Evolutionary conservation across 2,888 invertebrate genomes (phyloP), one percentile per base, ranked within the genome.

Genomic region (Ischnura elegans): DNA sequence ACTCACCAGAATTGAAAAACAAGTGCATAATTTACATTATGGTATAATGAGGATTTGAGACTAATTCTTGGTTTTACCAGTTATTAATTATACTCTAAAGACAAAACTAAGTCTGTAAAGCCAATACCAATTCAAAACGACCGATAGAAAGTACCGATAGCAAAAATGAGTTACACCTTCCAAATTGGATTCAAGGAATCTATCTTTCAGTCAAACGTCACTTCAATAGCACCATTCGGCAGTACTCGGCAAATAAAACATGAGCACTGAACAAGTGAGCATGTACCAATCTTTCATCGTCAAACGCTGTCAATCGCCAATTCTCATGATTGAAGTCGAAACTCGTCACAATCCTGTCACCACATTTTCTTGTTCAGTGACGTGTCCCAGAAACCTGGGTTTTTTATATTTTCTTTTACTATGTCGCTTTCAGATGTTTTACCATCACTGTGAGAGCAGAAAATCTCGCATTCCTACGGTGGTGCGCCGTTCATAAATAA

Each of bases 391-490:
- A 76, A 76, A 76, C 29, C 36, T 36, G 76, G 76, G 76, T 76
- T 76, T 76, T 76, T 5, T 76, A 61, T 61, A 61, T 36, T 76
- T 76, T 76, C n/a, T n/a, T n/a, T 5, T 36, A 76, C 16, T 36
- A 13, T 36, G 29, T 76, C 76, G 76, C 29, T 76, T 76, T 76
- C 76, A 36, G 36, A 36, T 76, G 29, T 76, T 76, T 25, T 25
- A 10, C 76, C 76, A 36, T 76, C 76, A 36, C 76, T 36, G 76
- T 76, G 36, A 76, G 36, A 76, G 76, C 76, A 36, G 76, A 76
- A 76, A 76, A 76, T 76, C 76, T 76, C 76, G 76, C 76, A 76
- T 76, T 76, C 76, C 76, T 29, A 76, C 76, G 76, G 76, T 76
- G 76, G 29, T 36, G 76, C 13, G 76, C 76, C 76, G 36, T 76